These are phyloP conservation scores for Motacilla alba DNA, from an alignment of 2,113 vertebrate genomes.

Conservation along the genomic window DNA sequence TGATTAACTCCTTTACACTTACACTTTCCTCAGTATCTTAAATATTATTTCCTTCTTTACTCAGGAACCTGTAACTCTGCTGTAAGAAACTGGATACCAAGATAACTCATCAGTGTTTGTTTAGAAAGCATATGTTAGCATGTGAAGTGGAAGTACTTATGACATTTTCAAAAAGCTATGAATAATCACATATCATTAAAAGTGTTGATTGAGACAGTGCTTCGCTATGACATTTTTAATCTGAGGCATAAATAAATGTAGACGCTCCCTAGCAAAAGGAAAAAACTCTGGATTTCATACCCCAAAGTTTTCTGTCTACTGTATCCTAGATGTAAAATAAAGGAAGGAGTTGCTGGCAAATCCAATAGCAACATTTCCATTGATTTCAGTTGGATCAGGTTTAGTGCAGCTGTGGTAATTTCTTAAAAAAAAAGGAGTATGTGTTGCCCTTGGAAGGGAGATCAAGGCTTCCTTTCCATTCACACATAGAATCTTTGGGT, in stretches of 20 bases:
- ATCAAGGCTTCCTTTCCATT: neutral
- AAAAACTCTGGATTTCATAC: neutral
- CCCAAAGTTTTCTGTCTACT: neutral
- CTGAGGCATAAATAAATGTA: slow-evolving; percentile 11
- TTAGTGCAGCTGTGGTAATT: neutral
- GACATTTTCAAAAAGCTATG: slow-evolving; percentile 66
- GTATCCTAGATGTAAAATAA: neutral
- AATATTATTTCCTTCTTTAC: neutral
- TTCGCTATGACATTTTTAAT: slow-evolving; percentile 52
- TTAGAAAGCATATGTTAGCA: slow-evolving; percentile 53
- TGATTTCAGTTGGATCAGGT: neutral
- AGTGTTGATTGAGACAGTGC: slow-evolving; percentile 42
- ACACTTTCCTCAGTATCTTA: neutral
- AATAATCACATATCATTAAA: slow-evolving; percentile 61
- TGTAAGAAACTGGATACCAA: slow-evolving; percentile 20
- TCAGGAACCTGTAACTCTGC: neutral
- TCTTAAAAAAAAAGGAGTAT: neutral
- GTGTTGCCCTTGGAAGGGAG: neutral
- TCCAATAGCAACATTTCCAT: neutral
- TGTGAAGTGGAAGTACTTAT: slow-evolving; percentile 59
- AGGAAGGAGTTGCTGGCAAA: neutral
- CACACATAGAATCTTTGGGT: neutral
- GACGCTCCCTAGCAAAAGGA: neutral
- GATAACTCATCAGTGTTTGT: slow-evolving; percentile 45
- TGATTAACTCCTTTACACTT: neutral